These are phyloP conservation scores for Dryas iulia DNA, from an alignment of 1,140 invertebrate genomes.

Conservation along the genomic window DNA sequence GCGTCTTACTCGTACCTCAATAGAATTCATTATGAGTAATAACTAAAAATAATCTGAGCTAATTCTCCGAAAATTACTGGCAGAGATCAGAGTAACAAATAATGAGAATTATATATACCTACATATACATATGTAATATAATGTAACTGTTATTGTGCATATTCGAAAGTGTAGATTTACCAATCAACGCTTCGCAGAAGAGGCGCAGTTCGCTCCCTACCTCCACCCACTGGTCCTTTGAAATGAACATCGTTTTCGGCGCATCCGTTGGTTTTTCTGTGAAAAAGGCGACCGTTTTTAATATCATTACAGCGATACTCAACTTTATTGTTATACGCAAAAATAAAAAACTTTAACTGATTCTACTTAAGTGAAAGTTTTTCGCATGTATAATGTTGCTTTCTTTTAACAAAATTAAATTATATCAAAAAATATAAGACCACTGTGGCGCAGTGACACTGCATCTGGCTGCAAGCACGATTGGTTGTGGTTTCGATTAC, in stretches of 20 bases:
- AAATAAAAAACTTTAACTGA: background rate
- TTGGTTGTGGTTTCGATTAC: too few relatives aligned
- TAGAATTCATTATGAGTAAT: constrained; percentile 12
- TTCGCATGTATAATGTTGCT: background rate
- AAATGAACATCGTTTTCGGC: constrained; percentile 81
- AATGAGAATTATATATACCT: constrained; percentile 5
- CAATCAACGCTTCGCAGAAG: constrained; percentile 88
- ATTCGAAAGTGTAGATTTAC: constrained; percentile 69
- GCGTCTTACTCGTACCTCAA: constrained; percentile 3
- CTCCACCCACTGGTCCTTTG: constrained; percentile 77
- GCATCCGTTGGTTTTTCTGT: constrained; percentile 81
- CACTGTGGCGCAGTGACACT: too few relatives aligned
- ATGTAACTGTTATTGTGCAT: constrained; percentile 13
- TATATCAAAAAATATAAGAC: background rate
- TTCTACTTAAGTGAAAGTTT: background rate
- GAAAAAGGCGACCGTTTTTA: constrained; percentile 35
- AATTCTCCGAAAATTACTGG: constrained; percentile 18
- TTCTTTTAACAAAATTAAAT: background rate
- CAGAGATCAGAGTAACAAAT: constrained; percentile 9
- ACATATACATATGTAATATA: background rate
- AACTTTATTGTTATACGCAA: background rate
- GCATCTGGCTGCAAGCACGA: too few relatives aligned
- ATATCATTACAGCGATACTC: background rate
- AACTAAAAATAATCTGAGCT: constrained; percentile 20
- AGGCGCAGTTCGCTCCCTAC: constrained; percentile 83